A percentile compares a stretch with the other conserved stretches of the same genome.
phyloP scores from a whole-genome alignment of 2,113 vertebrate species.

The Engraulis encrasicolus region DNA sequence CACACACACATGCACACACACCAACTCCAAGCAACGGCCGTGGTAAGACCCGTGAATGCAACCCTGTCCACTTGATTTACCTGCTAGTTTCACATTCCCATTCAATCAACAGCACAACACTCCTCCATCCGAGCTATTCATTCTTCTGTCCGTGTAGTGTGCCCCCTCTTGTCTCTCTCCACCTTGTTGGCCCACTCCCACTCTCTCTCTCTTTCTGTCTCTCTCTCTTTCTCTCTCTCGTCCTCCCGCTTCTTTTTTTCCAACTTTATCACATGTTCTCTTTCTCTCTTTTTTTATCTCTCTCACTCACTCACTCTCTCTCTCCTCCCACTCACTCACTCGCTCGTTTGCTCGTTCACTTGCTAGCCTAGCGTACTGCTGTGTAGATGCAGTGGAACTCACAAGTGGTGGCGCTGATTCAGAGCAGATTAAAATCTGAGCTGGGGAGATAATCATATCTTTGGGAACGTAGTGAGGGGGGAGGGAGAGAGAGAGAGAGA shows the following conservation, averaged over 20 bases:
- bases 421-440: conserved; percentile 60
- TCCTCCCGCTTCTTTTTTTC: not conserved
- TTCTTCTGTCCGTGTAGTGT: not conserved
- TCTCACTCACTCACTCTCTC: conserved; percentile 2
- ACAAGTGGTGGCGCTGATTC: conserved; percentile 56
- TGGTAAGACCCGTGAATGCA: not conserved
- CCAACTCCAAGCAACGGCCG: not conserved
- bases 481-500: conserved; percentile 36
- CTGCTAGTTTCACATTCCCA: not conserved
- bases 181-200: not conserved
- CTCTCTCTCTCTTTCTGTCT: not conserved
- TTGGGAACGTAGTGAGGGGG: conserved; percentile 70
- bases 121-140: not conserved
- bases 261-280: no score
- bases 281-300: not conserved
- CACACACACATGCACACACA: not conserved
- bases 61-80: conserved; percentile 4
- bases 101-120: not conserved
- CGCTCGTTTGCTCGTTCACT: conserved; percentile 14
- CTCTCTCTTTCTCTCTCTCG: not conserved
- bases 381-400: conserved; percentile 50
- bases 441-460: conserved; percentile 61
- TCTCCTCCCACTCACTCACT: conserved; percentile 25
- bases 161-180: not conserved
- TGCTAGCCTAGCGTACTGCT: conserved; percentile 17